phyloP scores from a whole-genome alignment of 2,113 vertebrate species.

The Megatriorchis doriae region DNA sequence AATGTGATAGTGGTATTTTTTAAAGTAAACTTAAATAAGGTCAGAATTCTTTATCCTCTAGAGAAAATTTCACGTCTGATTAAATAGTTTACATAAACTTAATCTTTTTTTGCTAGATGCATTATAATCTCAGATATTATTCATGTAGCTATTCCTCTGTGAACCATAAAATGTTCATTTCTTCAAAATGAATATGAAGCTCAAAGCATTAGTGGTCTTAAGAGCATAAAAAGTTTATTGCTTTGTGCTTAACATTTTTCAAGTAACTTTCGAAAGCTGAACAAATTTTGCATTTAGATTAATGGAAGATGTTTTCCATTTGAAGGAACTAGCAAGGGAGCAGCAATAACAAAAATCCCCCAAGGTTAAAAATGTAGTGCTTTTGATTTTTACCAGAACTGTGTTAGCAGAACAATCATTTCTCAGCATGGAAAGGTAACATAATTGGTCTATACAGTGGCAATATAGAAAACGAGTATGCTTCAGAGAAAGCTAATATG shows the following conservation, averaged over 20 bases:
- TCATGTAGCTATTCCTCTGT: constrained; percentile 83
- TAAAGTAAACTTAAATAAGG: constrained; percentile 77
- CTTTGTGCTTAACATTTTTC: constrained; percentile 84
- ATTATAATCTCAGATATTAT: constrained; percentile 84
- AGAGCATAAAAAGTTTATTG: constrained; percentile 85
- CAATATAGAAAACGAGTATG: constrained; percentile 76
- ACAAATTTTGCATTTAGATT: constrained; percentile 86
- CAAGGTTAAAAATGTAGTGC: constrained; percentile 81
- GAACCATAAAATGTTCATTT: constrained; percentile 85
- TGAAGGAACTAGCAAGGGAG: constrained; percentile 77
- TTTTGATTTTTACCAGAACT: constrained; percentile 80
- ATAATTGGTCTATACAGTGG: constrained; percentile 82
- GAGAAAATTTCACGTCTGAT: constrained; percentile 81
- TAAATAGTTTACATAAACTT: constrained; percentile 87
- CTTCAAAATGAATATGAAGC: constrained; percentile 82
- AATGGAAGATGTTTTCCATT: constrained; percentile 82
- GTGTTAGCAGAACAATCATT: constrained; percentile 82
- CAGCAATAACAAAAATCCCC: constrained; percentile 79
- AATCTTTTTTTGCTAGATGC: constrained; percentile 79
- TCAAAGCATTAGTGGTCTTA: constrained; percentile 83
- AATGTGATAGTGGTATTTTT: constrained; percentile 72
- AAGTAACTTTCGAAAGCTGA: constrained; percentile 81
- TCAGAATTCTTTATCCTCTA: constrained; percentile 76
- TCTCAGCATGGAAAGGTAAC: constrained; percentile 81
- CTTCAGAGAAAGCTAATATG: constrained; percentile 82